Conservation (phyloP, 2,888 invertebrate species). For the Megaustenia siamemsis region DNA sequence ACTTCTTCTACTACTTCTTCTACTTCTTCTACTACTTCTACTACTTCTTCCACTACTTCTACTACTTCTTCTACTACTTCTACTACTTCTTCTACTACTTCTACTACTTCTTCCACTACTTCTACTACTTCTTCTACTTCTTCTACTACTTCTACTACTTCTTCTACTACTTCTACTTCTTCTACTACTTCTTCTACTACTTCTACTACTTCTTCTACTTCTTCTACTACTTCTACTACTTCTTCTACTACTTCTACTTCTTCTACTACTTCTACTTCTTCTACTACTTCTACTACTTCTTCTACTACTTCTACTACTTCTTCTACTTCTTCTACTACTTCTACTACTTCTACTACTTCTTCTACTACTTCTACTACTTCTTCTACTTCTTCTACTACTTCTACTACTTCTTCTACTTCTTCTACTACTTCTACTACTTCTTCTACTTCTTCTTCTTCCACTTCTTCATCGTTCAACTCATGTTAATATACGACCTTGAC, state of each 20-base stretch:
- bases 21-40: no score
- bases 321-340: neutral
- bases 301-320: no score
- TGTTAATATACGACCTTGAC: neutral
- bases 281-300: no score
- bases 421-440: no score
- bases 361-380: neutral
- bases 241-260: neutral
- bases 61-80: conserved; percentile 1
- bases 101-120: no score
- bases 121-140: no score
- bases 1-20: conserved; percentile 36
- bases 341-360: neutral
- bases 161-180: conserved; percentile 28
- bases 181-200: neutral
- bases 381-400: no score
- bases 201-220: neutral
- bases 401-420: no score
- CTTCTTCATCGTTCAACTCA: neutral
- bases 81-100: neutral
- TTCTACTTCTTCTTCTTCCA: no score
- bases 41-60: conserved; percentile 23
- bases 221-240: neutral
- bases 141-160: no score
- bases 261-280: no score